Evolutionary conservation across 2,888 invertebrate species (phyloP).

Genomic region (Caradrina kadenii): DNA sequence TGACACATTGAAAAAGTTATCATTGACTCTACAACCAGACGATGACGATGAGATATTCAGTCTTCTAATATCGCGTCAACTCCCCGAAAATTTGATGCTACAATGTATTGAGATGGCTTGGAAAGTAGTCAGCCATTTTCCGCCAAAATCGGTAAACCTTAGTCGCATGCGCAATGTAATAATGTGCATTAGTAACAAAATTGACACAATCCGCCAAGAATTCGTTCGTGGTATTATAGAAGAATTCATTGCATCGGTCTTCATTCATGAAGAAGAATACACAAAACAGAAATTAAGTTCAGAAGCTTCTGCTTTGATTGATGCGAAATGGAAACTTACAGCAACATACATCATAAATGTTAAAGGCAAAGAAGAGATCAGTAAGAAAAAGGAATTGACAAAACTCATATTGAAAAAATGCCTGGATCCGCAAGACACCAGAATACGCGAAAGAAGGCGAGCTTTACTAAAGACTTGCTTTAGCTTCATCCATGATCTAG

Average conservation of each 20-base stretch:
- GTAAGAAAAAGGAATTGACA: slow-evolving; percentile 52
- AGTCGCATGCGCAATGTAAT: slow-evolving; percentile 62
- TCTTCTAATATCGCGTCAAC: slow-evolving; percentile 57
- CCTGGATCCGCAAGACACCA: slow-evolving; percentile 16
- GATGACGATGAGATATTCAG: slow-evolving; percentile 73
- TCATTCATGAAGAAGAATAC: slow-evolving; percentile 47
- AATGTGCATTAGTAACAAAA: slow-evolving; percentile 56
- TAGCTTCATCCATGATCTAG: slow-evolving; percentile 58
- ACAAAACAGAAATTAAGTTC: slow-evolving; percentile 12
- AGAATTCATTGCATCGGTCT: slow-evolving; percentile 64
- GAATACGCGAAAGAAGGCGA: slow-evolving; percentile 38
- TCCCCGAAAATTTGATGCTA: slow-evolving; percentile 65
- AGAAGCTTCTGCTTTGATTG: slow-evolving; percentile 48
- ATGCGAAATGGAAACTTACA: slow-evolving; percentile 68
- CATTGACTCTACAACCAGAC: slow-evolving; percentile 68
- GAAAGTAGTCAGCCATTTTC: slow-evolving; percentile 68
- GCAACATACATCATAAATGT: slow-evolving; percentile 60
- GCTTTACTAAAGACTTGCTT: slow-evolving; percentile 49
- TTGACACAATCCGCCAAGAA: slow-evolving; percentile 65
- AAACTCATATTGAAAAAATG: slow-evolving; percentile 59
- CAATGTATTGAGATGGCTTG: slow-evolving; percentile 69
- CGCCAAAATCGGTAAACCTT: slow-evolving; percentile 65
- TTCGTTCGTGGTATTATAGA: slow-evolving; percentile 66
- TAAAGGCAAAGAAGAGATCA: slow-evolving; percentile 46
- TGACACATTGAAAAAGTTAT: slow-evolving; percentile 71